Percentiles rank a stretch among this genome's conserved stretches.
Conservation (phyloP, 2,797 vertebrate genomes). For the Pelodytes ibericus region DNA sequence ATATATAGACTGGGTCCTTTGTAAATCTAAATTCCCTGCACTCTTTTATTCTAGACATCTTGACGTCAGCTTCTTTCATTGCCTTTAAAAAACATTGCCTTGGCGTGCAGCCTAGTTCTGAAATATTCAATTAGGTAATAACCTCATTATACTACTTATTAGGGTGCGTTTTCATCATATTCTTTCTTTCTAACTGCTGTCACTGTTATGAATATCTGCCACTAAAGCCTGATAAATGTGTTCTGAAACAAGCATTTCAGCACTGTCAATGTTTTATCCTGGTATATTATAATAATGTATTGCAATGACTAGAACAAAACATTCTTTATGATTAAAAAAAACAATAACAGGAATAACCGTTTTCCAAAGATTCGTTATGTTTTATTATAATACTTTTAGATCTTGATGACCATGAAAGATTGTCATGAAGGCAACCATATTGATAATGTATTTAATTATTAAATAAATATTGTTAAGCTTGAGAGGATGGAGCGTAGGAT, state of each 20-base stretch:
- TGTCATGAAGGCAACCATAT: too few relatives aligned
- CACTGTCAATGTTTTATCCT: neutral
- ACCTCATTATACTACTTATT: conserved; percentile 40
- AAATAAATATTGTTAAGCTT: too few relatives aligned
- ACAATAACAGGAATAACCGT: too few relatives aligned
- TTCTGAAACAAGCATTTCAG: conserved; percentile 8
- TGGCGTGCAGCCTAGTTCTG: conserved; percentile 35
- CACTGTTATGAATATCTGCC: conserved; percentile 11
- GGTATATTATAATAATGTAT: neutral
- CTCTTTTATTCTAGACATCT: conserved; percentile 21
- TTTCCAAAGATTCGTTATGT: too few relatives aligned
- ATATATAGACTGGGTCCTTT: neutral
- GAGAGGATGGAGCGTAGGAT: too few relatives aligned
- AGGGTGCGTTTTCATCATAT: conserved; percentile 19
- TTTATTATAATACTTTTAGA: too few relatives aligned
- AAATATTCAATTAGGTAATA: conserved; percentile 48
- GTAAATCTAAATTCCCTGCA: neutral
- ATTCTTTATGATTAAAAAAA: too few relatives aligned
- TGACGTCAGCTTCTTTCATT: conserved; percentile 5
- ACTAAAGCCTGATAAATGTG: conserved; percentile 19
- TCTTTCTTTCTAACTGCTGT: conserved; percentile 25
- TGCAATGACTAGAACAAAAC: neutral
- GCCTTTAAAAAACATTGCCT: conserved; percentile 23
- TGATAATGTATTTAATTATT: too few relatives aligned
- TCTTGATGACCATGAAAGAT: too few relatives aligned